phyloP scores from a whole-genome alignment of 2,797 vertebrate genomes.

The Emydoidea blandingii region DNA sequence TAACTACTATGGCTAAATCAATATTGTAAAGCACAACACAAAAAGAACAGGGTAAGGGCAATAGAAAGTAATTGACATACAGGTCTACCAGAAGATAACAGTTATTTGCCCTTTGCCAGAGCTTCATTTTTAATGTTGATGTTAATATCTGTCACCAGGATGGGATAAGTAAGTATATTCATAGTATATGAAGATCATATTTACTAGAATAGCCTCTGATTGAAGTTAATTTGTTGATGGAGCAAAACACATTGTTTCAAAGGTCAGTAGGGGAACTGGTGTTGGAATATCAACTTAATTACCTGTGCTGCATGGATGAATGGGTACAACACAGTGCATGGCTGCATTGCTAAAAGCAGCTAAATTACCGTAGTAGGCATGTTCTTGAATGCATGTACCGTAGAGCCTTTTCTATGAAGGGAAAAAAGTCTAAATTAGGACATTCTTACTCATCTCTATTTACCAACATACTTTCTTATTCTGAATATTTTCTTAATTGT shows the following conservation, averaged over 20 bases:
- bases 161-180: constrained; percentile 4
- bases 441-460: constrained; percentile 51
- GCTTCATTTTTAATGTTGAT: neutral
- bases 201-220: constrained; percentile 75
- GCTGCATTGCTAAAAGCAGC: constrained; percentile 53
- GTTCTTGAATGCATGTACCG: neutral
- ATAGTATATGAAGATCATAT: constrained; percentile 43
- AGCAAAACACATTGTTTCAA: constrained; percentile 84
- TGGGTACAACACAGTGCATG: neutral
- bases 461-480: constrained; percentile 28
- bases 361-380: constrained; percentile 38
- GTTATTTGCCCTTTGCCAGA: constrained; percentile 20
- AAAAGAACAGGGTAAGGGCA: neutral
- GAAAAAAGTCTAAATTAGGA: constrained; percentile 60
- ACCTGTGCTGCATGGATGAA: constrained; percentile 69
- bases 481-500: constrained; percentile 53
- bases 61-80: neutral
- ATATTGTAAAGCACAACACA: neutral
- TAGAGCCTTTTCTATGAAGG: neutral
- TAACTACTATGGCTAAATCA: accelerated
- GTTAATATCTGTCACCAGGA: constrained; percentile 18
- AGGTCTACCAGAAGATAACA: neutral
- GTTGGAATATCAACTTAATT: constrained; percentile 83
- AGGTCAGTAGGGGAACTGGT: constrained; percentile 82
- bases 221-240: constrained; percentile 86